Evolutionary conservation across 30 jellyfish, hydroid and myxozoan genomes (phyloP), one percentile per base, ranked within the genome.

Genomic region (Pseudorhiza aurosa): DNA sequence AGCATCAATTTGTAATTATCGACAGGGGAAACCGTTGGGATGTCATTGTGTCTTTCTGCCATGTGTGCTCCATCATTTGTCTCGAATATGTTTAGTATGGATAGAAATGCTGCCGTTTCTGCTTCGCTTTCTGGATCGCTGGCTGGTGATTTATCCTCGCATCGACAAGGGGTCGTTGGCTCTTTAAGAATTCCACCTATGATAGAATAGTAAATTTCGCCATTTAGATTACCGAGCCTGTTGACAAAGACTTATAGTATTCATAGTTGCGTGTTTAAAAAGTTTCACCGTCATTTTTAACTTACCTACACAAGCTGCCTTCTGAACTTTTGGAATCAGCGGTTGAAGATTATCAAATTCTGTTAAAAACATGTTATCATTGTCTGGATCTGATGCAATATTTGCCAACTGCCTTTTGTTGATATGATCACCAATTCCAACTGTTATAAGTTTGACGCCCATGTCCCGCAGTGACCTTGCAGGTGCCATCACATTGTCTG

Each of bases 331-430:
- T 58, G 97, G 80, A 42, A 92, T 92, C 68, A 92, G 49, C 12
- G 98, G 88, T 43, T 85, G 89, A 39, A 92, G 40, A 57, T 85
- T 92, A 65, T 92, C 98, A 60, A 85, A 92, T 10, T 92, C 98
- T 0, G 98, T 84, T 19, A 96, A 37, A 79, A 92, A 92, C 92
- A 92, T 91, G 84, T 92, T 96, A 33, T 82, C 95, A 22, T 92
- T 96, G 64, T 92, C 98, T 0, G 98, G 98, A 46, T 92, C 98
- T 9, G 98, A 92, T 21, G 98, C 98, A 21, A 92, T 84, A 39
- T 85, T 90, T 19, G 95, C 77, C 69, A 92, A 36, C 47, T 92
- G 98, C 35, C 85, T 49, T 63, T 77, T 85, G 75, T 92, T 91
- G 29, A 92, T 78, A 31, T 92, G 96, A 35, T 82, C 94, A 5